Evolutionary conservation across 2,888 invertebrate genomes (phyloP), one percentile per base, ranked within the genome.

Genomic region (Caenorhabditis panamensis): DNA sequence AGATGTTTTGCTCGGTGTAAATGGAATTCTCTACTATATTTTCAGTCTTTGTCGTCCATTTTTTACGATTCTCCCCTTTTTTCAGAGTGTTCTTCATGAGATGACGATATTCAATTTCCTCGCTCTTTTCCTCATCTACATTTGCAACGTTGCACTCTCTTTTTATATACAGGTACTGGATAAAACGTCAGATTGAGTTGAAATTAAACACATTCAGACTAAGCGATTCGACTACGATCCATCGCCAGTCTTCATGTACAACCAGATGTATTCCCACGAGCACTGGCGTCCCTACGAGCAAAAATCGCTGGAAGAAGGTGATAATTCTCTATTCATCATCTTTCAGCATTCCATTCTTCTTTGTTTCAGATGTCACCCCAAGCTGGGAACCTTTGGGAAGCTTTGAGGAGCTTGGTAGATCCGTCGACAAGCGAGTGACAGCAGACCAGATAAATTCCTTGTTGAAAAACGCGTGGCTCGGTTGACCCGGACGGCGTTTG

Each of bases 391-490:
- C 41, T 5, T 26, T 31, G 5, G 31, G 31, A 31, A 31, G 31
- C 31, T 41, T 13, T 13, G 41, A 41, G 13, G 68, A 76, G 9
- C 18, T 41, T 3, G 76, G 49, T 5, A 41, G 56, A 36, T 24
- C 28, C 9, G 58, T 68, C 37, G 68, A 68, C 28, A 79, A 72
- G 31, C 31, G 72, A 67, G 79, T 79, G 36, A 79, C 79, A 5
- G 79, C 71, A 36, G 72, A 72, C 63, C 79, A 79, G 49, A 66
- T 79, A 11, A 79, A 79, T 41, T 67, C 67, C 59, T 31, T 79
- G 28, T 72, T 79, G 79, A 71, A 72, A 61, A 79, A 79, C 20
- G 72, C 79, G 4, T 79, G 79, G 79, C 61, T 79, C 13, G 78
- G 78, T 31, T 31, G 9, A 31, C 31, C 49, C 59, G 64, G 28